Conservation (phyloP, 2,113 vertebrate species). For the Erythrocebus patas region DNA sequence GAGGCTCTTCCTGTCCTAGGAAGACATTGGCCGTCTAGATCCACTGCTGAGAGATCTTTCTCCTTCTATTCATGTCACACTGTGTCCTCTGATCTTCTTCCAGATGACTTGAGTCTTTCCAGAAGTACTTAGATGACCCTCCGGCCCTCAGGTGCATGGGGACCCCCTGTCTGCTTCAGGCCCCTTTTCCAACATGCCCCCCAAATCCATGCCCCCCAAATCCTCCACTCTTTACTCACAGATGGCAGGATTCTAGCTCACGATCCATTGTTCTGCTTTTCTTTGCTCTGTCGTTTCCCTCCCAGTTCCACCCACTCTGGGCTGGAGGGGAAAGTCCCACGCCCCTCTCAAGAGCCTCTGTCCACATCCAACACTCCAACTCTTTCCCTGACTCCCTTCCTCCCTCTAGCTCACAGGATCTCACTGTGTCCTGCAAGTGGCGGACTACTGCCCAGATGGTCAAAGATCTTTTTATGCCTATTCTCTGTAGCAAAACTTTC, state of each 20-base stretch:
- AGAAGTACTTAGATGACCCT: too few relatives aligned
- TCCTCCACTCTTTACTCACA: neutral
- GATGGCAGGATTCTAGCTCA: neutral
- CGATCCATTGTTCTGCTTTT: neutral
- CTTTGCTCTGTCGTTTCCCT: neutral
- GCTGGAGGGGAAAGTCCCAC: neutral
- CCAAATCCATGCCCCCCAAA: too few relatives aligned
- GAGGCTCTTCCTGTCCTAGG: neutral
- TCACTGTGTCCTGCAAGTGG: neutral
- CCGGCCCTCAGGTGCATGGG: neutral
- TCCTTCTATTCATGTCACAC: fast-evolving
- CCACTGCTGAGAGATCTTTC: neutral
- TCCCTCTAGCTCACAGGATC: neutral
- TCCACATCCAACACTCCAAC: too few relatives aligned
- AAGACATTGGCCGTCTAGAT: neutral
- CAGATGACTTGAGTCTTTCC: neutral
- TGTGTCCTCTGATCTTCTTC: too few relatives aligned
- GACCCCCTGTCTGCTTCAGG: neutral
- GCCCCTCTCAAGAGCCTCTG: too few relatives aligned
- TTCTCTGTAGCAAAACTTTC: neutral
- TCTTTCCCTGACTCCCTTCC: neutral
- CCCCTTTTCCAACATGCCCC: neutral
- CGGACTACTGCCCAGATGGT: neutral
- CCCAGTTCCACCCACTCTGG: neutral
- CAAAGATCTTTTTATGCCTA: neutral